Evolutionary conservation across 2,888 invertebrate genomes (phyloP).

Genomic region (Bombylius discolor): DNA sequence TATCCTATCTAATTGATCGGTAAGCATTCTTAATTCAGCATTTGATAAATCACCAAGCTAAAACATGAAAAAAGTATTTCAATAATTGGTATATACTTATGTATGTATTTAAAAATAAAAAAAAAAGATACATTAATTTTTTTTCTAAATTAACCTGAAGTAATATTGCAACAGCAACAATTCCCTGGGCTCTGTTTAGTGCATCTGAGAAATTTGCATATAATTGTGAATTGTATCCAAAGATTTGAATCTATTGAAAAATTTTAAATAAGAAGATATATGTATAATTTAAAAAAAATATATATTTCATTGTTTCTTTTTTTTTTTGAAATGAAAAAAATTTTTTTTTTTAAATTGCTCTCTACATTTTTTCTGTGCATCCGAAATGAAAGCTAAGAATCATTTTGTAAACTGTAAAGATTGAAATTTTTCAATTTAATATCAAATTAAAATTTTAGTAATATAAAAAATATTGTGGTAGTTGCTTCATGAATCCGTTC

Average conservation of each 20-base stretch:
- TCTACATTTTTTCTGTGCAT: too few relatives aligned
- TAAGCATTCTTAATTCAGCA: slow-evolving; percentile 78
- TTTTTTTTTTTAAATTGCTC: background rate
- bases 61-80: slow-evolving; percentile 25
- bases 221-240: slow-evolving; percentile 95
- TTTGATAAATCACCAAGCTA: slow-evolving; percentile 88
- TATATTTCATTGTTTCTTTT: background rate
- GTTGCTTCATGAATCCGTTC: too few relatives aligned
- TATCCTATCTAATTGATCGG: slow-evolving; percentile 84
- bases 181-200: slow-evolving; percentile 83
- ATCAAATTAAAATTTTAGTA: too few relatives aligned
- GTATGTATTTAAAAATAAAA: background rate
- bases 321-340: background rate
- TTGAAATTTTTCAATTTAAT: too few relatives aligned
- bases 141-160: slow-evolving; percentile 59
- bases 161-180: slow-evolving; percentile 86
- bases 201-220: slow-evolving; percentile 95
- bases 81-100: background rate
- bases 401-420: too few relatives aligned
- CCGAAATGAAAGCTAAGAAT: too few relatives aligned
- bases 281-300: too few relatives aligned
- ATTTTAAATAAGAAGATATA: background rate
- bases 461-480: too few relatives aligned
- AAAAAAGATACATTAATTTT: background rate
- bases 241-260: slow-evolving; percentile 73